Conservation (phyloP, 2,113 vertebrate genomes). For the Pteropus alecto region DNA sequence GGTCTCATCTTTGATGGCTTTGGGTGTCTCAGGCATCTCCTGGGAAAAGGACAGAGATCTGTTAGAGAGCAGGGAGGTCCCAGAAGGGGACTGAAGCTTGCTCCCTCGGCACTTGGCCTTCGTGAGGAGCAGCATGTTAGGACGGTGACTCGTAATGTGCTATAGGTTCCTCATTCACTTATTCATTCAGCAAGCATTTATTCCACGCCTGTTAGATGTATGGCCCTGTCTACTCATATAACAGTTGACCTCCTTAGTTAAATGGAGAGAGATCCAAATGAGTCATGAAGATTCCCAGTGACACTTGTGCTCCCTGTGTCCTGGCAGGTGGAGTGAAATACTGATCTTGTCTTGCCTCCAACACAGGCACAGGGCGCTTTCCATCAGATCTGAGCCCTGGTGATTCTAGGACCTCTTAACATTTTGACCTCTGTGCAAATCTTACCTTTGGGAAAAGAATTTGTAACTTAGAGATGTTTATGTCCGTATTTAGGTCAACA, state of each 20-base stretch:
- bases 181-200: neutral
- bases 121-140: neutral
- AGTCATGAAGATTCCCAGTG: neutral
- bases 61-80: neutral
- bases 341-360: neutral
- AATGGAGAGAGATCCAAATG: conserved; percentile 25
- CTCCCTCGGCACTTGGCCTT: neutral
- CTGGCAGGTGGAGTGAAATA: neutral
- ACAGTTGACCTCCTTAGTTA: conserved; percentile 24
- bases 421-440: neutral
- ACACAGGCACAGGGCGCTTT: neutral
- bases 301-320: neutral
- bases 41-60: conserved; percentile 12
- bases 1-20: neutral
- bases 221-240: neutral
- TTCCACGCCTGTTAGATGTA: neutral
- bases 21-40: conserved; percentile 60
- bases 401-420: neutral
- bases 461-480: neutral
- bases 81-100: neutral
- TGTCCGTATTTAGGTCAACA: neutral
- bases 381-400: neutral
- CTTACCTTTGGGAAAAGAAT: neutral
- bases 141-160: neutral
- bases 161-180: neutral